Evolutionary conservation across 2,888 invertebrate genomes (phyloP), one percentile per base, ranked within the genome.

Genomic region (Pachycephus smyrnensis): DNA sequence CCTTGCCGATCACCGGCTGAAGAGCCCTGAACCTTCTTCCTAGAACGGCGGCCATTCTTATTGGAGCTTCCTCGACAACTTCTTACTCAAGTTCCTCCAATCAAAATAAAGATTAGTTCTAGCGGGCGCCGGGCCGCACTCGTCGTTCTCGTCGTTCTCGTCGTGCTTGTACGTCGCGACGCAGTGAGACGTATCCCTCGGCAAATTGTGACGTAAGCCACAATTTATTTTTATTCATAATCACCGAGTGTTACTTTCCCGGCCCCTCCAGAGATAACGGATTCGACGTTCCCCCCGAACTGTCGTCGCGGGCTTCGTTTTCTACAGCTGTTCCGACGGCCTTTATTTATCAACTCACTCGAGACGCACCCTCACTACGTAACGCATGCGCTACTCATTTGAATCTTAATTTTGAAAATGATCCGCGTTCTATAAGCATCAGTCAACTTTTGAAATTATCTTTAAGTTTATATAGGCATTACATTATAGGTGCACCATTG

Each of bases 21-120:
- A 86, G 83, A 84, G 84, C 80, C 81, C 85, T 85, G 76, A 88
- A 84, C 83, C 86, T 89, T 80, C 86, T 88, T 86, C 90, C 88
- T 79, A 91, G 82, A 82, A 87, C 88, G 85, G 89, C 90, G 80
- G 91, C 90, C 91, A 91, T 91, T 89, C 88, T 89, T 88, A 86
- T 86, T 87, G 87, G 83, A 85, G 30, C 11, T 71, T 71, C 31
- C 12, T 74, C 35, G 23, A 15, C 33, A 31, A 71, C 36, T 36
- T 30, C 30, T 30, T 74, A 30, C 74, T 71, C 75, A 68, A 73
- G 74, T 75, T 77, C 75, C 73, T 78, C 78, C 75, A 78, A 78
- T 78, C 78, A 75, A 76, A 78, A 68, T 76, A 31, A 33, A 32
- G 71, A 71, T 77, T 75, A 75, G 78, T 75, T 77, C 77, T 32